Base-by-base conservation (phyloP, 2,888 invertebrate species). In the Laspeyria flexula region DNA sequence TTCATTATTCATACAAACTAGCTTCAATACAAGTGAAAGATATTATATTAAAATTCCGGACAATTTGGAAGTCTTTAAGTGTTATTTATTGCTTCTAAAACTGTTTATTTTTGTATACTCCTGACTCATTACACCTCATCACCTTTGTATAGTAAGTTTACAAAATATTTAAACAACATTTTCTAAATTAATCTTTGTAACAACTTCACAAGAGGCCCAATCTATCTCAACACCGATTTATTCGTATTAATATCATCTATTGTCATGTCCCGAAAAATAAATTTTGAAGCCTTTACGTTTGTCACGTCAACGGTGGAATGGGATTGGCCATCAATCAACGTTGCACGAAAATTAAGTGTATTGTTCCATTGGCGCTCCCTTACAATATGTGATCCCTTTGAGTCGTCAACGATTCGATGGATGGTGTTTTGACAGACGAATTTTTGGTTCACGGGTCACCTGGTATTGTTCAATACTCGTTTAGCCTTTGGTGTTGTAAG, bases 271-370 rank as follows among this genome's bases (percentile, higher is more conserved):
- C 55, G 33, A 65, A 63, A 60, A 43, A 63, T 55, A 56, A 43
- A 52, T 46, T 70, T 83, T 81, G 81, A 82, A 82, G 83, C 80
- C 48, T 53, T 60, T 55, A 57, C 65, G 74, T 77, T 81, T 82
- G 83, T 81, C 80, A 76, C 81, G 84, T 84, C 85, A 85, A 73
- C 78, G 65, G 70, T 58, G 61, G 63, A 64, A 73, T 70, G 65
- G 63, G 81, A 85, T 85, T 76, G 86, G 79, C 85, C 70, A 90
- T 90, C 89, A 86, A 91, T 91, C 91, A 90, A 78, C 64, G 71
- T 75, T 77, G 73, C 73, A 83, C 74, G 77, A 83, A 87, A 88
- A 90, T 90, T 88, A 89, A 78, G 69, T 73, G 78, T 77, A 90
- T 90, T 90, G 89, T 90, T 89, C 87, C 79, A 70, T 52, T 58